Base-by-base conservation (phyloP, 1,140 invertebrate species). In the Drosophila pectinifera region DNA sequence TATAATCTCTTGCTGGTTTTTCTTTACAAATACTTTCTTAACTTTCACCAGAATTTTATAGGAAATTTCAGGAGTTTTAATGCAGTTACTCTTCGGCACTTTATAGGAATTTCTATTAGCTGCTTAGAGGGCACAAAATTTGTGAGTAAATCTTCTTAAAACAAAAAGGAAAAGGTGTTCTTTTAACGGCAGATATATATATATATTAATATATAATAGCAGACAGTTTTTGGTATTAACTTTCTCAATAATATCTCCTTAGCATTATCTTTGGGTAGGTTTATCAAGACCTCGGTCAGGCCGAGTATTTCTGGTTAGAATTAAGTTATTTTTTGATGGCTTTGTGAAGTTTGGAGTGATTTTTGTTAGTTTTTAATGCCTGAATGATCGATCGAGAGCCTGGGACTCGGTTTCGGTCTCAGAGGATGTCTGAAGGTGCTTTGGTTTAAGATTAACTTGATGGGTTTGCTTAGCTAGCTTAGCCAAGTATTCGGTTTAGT, bases 401-500 rank as follows among this genome's bases (percentile, higher is more conserved):
- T n/a, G 34, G 39, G 26, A 7, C 16, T 28, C n/a, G 4, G 20
- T 46, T 38, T 42, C 36, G 24, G 28, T 34, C 7, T n/a, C n/a
- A n/a, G 31, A n/a, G 20, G 16, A 41, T 63, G 26, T n/a, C 16
- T n/a, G 26, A 26, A 22, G 11, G 64, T 68, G 61, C 61, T 6
- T 20, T 18, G 20, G 62, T 42, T 70, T 70, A 70, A 70, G 10
- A 70, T 70, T 70, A 70, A 70, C 68, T 70, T 70, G 67, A 70
- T 70, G 64, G 63, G 26, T 39, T 39, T 57, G 31, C 67, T 70
- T 70, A 70, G 64, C 67, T 70, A 69, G 46, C 28, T 57, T 77
- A 77, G 73, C 73, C 41, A 58, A 77, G 53, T 45, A 36, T 55
- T 75, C 16, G 41, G n/a, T 76, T 77, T 77, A 68, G 36, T 65